A percentile compares a stretch with the other conserved stretches of the same genome.
Evolutionary conservation across 1,140 invertebrate species (phyloP).

Genomic region (Bombus pyrosoma): DNA sequence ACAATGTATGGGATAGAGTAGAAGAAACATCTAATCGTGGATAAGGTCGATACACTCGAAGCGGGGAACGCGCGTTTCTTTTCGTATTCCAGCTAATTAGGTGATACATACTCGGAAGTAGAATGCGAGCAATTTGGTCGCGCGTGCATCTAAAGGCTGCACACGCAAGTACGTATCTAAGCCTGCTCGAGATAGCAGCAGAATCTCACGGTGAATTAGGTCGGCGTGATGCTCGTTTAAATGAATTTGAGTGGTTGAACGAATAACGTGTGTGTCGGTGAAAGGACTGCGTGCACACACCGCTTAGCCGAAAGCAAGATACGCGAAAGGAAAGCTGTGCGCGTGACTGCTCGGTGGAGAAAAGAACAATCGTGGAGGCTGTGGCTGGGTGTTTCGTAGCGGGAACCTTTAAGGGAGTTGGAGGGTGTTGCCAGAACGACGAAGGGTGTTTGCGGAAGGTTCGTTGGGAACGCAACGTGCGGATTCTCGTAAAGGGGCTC

Average conservation of each 20-base stretch:
- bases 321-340: not conserved
- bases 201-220: slow-evolving; percentile 46
- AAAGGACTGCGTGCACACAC: not conserved
- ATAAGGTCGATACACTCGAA: not conserved
- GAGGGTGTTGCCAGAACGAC: slow-evolving; percentile 33
- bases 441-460: slow-evolving; percentile 33
- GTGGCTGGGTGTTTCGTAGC: not conserved
- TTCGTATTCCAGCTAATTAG: not conserved
- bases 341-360: slow-evolving; percentile 23
- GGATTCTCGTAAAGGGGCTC: slow-evolving; percentile 17
- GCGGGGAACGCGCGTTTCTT: not conserved
- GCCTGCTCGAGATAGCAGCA: not conserved
- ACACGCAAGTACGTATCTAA: not conserved
- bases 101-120: not conserved
- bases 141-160: not conserved
- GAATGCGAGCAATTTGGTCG: not conserved
- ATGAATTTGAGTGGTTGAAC: slow-evolving; percentile 17
- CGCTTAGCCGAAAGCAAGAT: slow-evolving; percentile 16
- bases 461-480: slow-evolving; percentile 14
- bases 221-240: slow-evolving; percentile 47
- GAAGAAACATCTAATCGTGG: not conserved
- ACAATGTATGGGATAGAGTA: not conserved
- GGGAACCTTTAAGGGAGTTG: slow-evolving; percentile 19
- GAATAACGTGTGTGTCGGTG: not conserved
- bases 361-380: slow-evolving; percentile 29